Percentiles rank a stretch among this genome's conserved stretches.
Evolutionary conservation across 2,888 invertebrate genomes (phyloP).

Genomic region (Phlogophora meticulosa): DNA sequence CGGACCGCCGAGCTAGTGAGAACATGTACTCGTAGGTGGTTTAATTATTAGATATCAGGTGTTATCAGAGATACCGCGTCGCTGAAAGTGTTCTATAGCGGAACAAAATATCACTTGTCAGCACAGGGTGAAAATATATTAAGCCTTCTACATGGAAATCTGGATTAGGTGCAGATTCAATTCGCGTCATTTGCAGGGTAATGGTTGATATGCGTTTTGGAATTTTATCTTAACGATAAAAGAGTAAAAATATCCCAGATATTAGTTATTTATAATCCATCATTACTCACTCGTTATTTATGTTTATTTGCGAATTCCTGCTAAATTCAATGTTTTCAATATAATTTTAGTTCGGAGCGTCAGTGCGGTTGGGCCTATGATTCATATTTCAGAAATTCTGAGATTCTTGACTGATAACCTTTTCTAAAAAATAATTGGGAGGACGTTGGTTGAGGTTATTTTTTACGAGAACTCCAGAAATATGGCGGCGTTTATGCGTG

Average conservation of each 20-base stretch:
- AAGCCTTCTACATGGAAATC: slow-evolving; percentile 45
- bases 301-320: slow-evolving; percentile 16
- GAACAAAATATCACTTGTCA: slow-evolving; percentile 38
- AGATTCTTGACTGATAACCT: slow-evolving; percentile 37
- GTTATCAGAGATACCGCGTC: slow-evolving; percentile 61
- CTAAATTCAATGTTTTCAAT: slow-evolving; percentile 26
- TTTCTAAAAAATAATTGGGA: slow-evolving; percentile 29
- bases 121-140: slow-evolving; percentile 27
- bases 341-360: slow-evolving; percentile 32
- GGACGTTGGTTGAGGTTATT: slow-evolving; percentile 42
- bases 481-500: slow-evolving; percentile 29
- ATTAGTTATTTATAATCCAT: slow-evolving; percentile 42
- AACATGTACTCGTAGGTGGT: slow-evolving; percentile 40
- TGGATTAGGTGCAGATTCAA: slow-evolving; percentile 52
- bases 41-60: slow-evolving; percentile 64
- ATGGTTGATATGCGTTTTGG: slow-evolving; percentile 29
- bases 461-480: slow-evolving; percentile 45
- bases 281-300: slow-evolving; percentile 43
- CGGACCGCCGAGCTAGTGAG: slow-evolving; percentile 1
- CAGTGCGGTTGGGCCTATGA: slow-evolving; percentile 38
- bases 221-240: slow-evolving; percentile 33
- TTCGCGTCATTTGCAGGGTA: slow-evolving; percentile 15
- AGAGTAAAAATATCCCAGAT: slow-evolving; percentile 31
- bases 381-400: slow-evolving; percentile 37
- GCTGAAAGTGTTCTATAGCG: slow-evolving; percentile 40